Conservation (phyloP, 2,113 vertebrate genomes). For the Oreochromis tanganicae region DNA sequence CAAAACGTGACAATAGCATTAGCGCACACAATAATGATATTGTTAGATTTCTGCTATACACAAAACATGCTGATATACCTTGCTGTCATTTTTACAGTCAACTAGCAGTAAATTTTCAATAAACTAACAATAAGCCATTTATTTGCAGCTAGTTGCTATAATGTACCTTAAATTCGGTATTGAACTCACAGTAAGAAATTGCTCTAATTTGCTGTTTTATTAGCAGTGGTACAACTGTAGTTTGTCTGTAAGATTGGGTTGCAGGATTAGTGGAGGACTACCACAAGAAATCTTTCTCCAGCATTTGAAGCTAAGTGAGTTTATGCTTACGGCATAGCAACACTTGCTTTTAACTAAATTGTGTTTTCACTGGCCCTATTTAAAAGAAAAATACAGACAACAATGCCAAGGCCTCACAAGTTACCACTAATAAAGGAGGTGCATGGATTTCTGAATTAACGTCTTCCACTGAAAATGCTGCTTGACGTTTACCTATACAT, state of each 20-base stretch:
- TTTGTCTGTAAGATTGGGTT: not conserved
- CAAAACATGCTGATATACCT: not conserved
- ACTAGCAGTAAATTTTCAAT: not conserved
- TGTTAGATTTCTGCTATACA: not conserved
- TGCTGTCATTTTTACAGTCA: not conserved
- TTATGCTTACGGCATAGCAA: not conserved
- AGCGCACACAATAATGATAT: not conserved
- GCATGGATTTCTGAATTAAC: not conserved
- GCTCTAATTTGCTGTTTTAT: not conserved
- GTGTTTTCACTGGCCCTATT: not conserved
- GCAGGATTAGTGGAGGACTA: not conserved
- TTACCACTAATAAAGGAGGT: not conserved
- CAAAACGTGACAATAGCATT: not conserved
- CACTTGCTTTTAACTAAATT: not conserved
- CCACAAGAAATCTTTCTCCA: not conserved
- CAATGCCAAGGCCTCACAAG: not conserved
- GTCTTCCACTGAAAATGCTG: not conserved
- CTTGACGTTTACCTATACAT: not conserved
- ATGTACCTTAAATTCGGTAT: not conserved
- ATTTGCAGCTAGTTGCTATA: not conserved
- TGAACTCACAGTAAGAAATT: not conserved
- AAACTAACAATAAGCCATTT: not conserved
- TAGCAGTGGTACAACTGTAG: not conserved
- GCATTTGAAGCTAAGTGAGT: not conserved
- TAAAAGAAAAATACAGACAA: not conserved